Evolutionary conservation across 2,797 vertebrate genomes (phyloP), one percentile per base, ranked within the genome.

Genomic region (Ptychadena robeensis): DNA sequence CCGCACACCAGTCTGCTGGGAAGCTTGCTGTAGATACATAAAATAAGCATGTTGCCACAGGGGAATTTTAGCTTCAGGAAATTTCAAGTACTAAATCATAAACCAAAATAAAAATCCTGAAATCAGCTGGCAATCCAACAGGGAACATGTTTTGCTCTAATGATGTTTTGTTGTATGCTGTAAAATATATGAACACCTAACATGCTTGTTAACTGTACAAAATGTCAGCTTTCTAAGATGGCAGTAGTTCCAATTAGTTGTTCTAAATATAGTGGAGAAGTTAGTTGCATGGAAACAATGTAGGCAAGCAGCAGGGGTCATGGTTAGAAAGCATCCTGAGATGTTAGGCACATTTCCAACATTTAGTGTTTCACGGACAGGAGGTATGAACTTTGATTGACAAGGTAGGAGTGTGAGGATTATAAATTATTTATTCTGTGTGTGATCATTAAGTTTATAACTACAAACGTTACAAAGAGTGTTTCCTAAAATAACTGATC

Each of bases 191-290:
- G 82, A 87, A 90, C 90, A 89, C 90, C 87, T 86, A 88, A 93
- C 91, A 92, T 90, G 91, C 92, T 90, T 91, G 91, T 92, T 88
- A 89, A 89, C 92, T 93, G 95, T 91, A 92, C 79, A 90, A 91
- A 87, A 90, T 93, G 93, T 91, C 93, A 93, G 85, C 88, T 92
- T 88, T 88, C 88, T 91, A 90, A 93, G 91, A 92, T 90, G 91
- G 91, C 87, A 89, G 91, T 93, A 91, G 90, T 91, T 91, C 93
- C 93, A 95, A 95, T 96, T 95, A 95, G 91, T 93, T 93, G 89
- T 91, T 91, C 93, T 93, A 94, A 94, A 95, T 93, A 93, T 92
- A 94, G 93, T 86, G 86, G 87, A 35, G 86, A 89, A 88, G 80
- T 87, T 89, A 91, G 79, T 87, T 86, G 66, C 86, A 63, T 88